Evolutionary conservation across 2,888 invertebrate species (phyloP).

Genomic region (Hetaerina titia): DNA sequence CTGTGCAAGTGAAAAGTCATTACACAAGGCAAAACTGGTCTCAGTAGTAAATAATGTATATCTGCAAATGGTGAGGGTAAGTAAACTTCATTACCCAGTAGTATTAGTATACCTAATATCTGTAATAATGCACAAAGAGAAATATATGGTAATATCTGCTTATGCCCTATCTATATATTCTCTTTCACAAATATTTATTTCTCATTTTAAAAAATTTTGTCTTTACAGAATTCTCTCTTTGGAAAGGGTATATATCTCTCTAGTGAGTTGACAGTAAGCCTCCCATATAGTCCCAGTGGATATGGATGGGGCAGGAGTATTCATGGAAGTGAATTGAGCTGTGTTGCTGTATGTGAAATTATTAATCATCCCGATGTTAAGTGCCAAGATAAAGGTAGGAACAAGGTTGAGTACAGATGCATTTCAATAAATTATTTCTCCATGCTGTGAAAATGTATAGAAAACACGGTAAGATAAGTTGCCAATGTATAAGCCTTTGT

Average conservation of each 20-base stretch:
- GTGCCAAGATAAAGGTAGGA: conserved; percentile 73
- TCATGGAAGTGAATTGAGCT: conserved; percentile 87
- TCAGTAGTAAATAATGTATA: background rate
- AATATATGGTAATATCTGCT: background rate
- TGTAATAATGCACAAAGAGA: background rate
- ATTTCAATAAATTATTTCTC: background rate
- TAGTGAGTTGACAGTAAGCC: conserved; percentile 85
- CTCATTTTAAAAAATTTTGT: background rate
- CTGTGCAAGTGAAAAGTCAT: background rate
- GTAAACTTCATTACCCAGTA: background rate
- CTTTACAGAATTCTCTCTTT: conserved; percentile 81
- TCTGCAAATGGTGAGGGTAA: background rate
- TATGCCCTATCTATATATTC: background rate
- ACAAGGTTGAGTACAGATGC: background rate
- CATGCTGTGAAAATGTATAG: background rate
- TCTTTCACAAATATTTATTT: background rate
- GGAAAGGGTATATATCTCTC: conserved; percentile 88
- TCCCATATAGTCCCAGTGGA: conserved; percentile 86
- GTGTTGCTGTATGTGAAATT: conserved; percentile 89
- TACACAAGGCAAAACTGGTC: background rate
- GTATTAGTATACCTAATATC: background rate
- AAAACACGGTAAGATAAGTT: background rate
- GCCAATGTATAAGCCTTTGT: too few relatives aligned
- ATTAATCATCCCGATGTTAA: conserved; percentile 84
- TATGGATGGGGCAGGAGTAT: conserved; percentile 87